Evolutionary conservation across 1,140 invertebrate genomes (phyloP).

Genomic region (Drosophila nasuta): DNA sequence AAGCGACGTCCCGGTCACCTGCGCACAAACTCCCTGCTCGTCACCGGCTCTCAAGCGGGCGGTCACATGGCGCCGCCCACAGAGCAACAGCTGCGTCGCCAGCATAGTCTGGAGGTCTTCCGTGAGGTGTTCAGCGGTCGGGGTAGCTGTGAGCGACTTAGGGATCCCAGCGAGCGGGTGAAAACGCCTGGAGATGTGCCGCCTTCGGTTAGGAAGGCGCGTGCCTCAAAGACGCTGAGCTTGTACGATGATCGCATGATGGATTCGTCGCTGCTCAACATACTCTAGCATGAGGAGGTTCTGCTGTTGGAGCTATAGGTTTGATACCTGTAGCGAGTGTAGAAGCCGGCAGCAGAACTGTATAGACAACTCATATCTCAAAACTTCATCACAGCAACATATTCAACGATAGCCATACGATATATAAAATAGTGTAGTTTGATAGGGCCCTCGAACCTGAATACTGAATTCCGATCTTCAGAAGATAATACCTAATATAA

Average conservation of each 20-base stretch:
- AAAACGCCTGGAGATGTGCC: slow-evolving; percentile 94
- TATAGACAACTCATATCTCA: slow-evolving; percentile 58
- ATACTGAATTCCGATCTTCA: slow-evolving; percentile 18
- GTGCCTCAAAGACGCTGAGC: slow-evolving; percentile 89
- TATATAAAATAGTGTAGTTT: slow-evolving; percentile 3
- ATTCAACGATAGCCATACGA: slow-evolving; percentile 77
- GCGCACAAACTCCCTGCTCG: slow-evolving; percentile 73
- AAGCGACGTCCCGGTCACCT: slow-evolving; percentile 68
- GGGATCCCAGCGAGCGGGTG: slow-evolving; percentile 90
- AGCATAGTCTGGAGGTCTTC: slow-evolving; percentile 89
- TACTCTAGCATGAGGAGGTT: slow-evolving; percentile 85
- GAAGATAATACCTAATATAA: slow-evolving; percentile 27
- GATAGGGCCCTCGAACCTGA: slow-evolving; percentile 21
- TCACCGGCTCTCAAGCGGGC: slow-evolving; percentile 27
- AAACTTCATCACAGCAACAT: slow-evolving; percentile 60
- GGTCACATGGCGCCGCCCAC: slow-evolving; percentile 29
- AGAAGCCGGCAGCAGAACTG: slow-evolving; percentile 56
- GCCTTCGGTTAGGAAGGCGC: slow-evolving; percentile 89
- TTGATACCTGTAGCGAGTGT: background rate
- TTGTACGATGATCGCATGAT: slow-evolving; percentile 95
- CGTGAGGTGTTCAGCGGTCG: slow-evolving; percentile 88
- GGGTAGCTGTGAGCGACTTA: slow-evolving; percentile 87
- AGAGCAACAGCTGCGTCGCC: slow-evolving; percentile 84
- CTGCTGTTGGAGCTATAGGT: slow-evolving; percentile 82
- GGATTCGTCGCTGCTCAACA: slow-evolving; percentile 86